Evolutionary conservation across 1,140 invertebrate genomes (phyloP), one percentile per base, ranked within the genome.

Genomic region (Pachyrhynchus sulphureomaculatus): DNA sequence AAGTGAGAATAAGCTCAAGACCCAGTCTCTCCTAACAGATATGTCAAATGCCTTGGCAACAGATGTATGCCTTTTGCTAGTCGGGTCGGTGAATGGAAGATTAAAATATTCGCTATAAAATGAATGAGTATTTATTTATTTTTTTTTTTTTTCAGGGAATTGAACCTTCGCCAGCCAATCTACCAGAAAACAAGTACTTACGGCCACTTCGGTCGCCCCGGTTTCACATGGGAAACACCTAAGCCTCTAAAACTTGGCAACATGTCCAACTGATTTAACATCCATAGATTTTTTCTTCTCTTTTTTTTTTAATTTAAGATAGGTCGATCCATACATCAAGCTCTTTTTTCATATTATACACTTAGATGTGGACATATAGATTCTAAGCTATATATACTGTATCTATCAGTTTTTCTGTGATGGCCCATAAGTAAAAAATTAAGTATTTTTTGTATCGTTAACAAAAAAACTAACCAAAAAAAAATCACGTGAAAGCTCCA

Each of bases 171-270:
- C 71, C 88, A 90, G 69, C 96, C 98, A 24, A 98, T 99, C 69
- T 99, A 99, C 80, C 93, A 98, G 79, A 89, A 90, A 71, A 99
- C 97, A 39, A 96, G 95, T 73, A 91, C 91, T 29, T 99, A 99
- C 76, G 98, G 98, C 34, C 98, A 99, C 80, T 99, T 99, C 80
- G 98, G 98, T 41, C 87, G 96, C 42, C 86, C 90, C 49, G 91
- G 93, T 54, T 99, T 99, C 79, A 84, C 93, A 60, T 99, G 98
- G 98, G 96, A 99, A 81, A 83, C 90, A 74, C 93, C 96, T 62
- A 99, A 98, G 78, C 79, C 85, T 55, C 80, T 98, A 32, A 80
- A 82, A 59, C 79, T 90, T 21, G 59, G 59, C 42, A 15, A 36
- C 26, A 36, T 45, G 15, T 10, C 49, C 13, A 36, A 32, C 20